Base-by-base conservation (phyloP, 1,140 invertebrate genomes). In the Elymnias hypermnestra region DNA sequence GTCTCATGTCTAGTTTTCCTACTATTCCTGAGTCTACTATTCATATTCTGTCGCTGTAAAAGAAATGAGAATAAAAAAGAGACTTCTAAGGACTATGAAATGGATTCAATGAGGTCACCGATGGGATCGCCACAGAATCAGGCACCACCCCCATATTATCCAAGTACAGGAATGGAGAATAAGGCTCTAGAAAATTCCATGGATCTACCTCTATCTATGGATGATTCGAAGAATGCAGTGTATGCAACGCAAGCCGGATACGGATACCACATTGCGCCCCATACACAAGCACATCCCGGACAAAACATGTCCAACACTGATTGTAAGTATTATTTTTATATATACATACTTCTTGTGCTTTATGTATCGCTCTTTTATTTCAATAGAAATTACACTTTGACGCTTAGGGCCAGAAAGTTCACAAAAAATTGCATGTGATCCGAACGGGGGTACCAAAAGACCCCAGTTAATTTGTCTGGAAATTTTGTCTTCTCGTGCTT, bases 11-110 rank as follows among this genome's bases (percentile, higher is more conserved):
- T 94, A 9, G 92, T 96, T 5, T 92, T 94, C 59, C 83, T 95
- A 0, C 83, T 96, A 0, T 93, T 95, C 68, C 88, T 93, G 21
- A 91, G 90, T 8, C 81, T 97, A 4, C 73, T 95, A 13, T 87
- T 95, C 40, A 89, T 96, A 53, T 97, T 95, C 88, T 97, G 94
- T 66, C 93, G 94, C 40, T 96, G 94, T 79, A 93, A 94, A 58
- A 89, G 91, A 48, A 93, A 92, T 63, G 93, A 94, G 72, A 92
- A 91, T 33, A 94, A 95, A 73, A 94, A 95, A 69, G 86, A 88
- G 28, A 90, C 89, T 49, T 92, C 93, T 52, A 97, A 96, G 81
- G 94, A 96, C 72, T 95, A 95, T 74, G 94, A 96, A 86, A 94
- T 95, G 92, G 94, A 95, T 70, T 92, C 94, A 0, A 89, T 91